Conservation (phyloP, 1,140 invertebrate genomes). For the Drosophila simulans region DNA sequence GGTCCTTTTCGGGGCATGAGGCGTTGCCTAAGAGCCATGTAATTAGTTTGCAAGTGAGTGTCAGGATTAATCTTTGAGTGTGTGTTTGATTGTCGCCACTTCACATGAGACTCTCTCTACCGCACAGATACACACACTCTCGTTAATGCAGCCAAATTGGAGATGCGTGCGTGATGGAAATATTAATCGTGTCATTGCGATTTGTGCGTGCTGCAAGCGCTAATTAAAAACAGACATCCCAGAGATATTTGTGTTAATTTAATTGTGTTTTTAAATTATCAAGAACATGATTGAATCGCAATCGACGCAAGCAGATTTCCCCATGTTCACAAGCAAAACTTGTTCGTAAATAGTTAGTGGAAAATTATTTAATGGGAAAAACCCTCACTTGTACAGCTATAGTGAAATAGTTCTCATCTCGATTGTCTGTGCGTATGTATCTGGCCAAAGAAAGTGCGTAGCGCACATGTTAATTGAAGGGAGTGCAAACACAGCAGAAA, state of each 20-base stretch:
- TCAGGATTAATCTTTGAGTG: conserved; percentile 82
- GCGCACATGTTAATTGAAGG: conserved; percentile 77
- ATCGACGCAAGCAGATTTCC: background rate
- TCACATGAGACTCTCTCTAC: conserved; percentile 37
- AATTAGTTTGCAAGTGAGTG: conserved; percentile 83
- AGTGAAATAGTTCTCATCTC: conserved; percentile 54
- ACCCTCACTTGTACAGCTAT: background rate
- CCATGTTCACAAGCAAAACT: background rate
- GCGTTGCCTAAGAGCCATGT: conserved; percentile 79
- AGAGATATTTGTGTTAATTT: background rate
- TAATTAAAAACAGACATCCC: background rate
- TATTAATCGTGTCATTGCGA: background rate
- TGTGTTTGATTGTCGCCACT: conserved; percentile 81
- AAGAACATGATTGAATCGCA: background rate
- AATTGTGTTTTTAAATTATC: background rate
- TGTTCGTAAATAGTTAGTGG: background rate
- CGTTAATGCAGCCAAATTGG: conserved; percentile 52
- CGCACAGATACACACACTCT: conserved; percentile 17
- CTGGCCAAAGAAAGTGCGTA: conserved; percentile 70
- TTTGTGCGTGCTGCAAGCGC: background rate
- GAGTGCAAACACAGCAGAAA: conserved; percentile 56
- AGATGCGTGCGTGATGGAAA: conserved; percentile 8
- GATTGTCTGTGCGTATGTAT: conserved; percentile 22
- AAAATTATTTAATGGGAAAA: background rate
- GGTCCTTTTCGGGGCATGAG: conserved; percentile 6